Conservation (phyloP, 2,797 vertebrate species). For the Smutsia temminckii region DNA sequence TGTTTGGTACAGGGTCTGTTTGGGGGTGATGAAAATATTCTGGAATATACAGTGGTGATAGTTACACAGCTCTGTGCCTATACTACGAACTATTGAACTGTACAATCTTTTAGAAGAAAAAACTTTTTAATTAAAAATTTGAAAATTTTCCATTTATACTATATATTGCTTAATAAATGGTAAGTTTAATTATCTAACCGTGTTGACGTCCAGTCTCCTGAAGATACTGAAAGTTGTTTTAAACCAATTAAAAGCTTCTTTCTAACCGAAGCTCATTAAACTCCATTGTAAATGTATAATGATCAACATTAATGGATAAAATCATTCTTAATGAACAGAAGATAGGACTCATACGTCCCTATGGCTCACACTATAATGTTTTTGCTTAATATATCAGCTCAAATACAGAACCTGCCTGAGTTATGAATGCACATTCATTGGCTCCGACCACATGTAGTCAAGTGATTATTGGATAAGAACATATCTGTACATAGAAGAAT, state of each 20-base stretch:
- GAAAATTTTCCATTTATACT: background rate
- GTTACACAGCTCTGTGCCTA: background rate
- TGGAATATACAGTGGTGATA: background rate
- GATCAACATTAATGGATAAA: background rate
- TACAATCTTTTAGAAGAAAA: background rate
- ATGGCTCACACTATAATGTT: background rate
- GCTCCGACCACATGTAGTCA: background rate
- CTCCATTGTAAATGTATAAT: background rate
- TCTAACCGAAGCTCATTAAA: background rate
- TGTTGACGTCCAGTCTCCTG: background rate
- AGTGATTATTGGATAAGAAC: background rate
- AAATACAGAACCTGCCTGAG: background rate
- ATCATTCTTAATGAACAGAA: background rate
- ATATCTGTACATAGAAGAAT: background rate
- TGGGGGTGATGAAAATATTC: background rate
- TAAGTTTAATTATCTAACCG: background rate
- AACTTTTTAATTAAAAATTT: background rate
- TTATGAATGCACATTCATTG: background rate
- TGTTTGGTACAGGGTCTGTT: background rate
- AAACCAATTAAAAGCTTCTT: background rate
- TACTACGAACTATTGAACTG: background rate
- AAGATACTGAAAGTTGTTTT: constrained; percentile 13
- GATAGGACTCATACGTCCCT: background rate
- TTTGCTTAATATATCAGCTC: background rate
- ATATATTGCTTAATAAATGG: background rate